These are phyloP conservation scores for Zootermopsis nevadensis DNA, from an alignment of 2,888 invertebrate species.

Conservation along the genomic window DNA sequence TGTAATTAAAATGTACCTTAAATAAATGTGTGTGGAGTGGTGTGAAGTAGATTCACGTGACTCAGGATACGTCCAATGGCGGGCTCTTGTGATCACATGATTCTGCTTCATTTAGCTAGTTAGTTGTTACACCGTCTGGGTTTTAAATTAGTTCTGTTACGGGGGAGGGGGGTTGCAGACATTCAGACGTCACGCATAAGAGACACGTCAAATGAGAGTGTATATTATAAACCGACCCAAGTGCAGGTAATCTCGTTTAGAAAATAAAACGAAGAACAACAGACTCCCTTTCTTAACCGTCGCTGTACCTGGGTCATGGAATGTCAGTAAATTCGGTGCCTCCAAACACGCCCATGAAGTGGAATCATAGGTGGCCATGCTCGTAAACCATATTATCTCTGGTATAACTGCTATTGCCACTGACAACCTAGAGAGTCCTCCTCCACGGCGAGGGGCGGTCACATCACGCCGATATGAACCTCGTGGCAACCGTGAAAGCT, in stretches of 20 bases:
- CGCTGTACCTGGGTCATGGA: background rate
- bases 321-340: slow-evolving; percentile 9
- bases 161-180: background rate
- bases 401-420: background rate
- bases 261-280: background rate
- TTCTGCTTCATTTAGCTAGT: background rate
- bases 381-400: background rate
- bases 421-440: background rate
- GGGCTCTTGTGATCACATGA: too few relatives aligned
- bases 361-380: background rate
- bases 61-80: too few relatives aligned
- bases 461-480: background rate
- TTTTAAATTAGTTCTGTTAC: background rate
- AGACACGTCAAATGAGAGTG: background rate
- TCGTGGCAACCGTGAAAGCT: background rate
- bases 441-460: background rate
- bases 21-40: too few relatives aligned
- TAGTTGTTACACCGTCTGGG: background rate
- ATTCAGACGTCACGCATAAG: background rate
- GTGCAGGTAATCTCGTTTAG: background rate
- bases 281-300: background rate
- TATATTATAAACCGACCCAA: background rate
- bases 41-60: too few relatives aligned
- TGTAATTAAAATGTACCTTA: too few relatives aligned
- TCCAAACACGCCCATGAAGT: background rate